Evolutionary conservation across 2,888 invertebrate genomes (phyloP).

Genomic region (Saturnia japonica): DNA sequence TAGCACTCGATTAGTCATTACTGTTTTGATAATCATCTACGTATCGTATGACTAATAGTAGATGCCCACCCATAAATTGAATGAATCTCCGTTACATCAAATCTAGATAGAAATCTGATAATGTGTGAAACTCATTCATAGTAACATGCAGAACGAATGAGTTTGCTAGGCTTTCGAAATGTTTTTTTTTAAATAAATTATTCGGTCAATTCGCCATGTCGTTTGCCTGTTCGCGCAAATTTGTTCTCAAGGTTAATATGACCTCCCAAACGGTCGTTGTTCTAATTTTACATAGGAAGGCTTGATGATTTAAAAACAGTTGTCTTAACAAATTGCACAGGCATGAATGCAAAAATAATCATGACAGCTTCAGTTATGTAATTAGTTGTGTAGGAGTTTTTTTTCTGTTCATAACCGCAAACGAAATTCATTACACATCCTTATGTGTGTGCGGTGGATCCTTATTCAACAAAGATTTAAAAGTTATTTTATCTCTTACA

Average conservation of each 20-base stretch:
- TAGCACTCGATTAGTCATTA: conserved; percentile 52
- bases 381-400: conserved; percentile 32
- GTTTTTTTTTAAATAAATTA: conserved; percentile 3
- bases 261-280: conserved; percentile 46
- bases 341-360: conserved; percentile 38
- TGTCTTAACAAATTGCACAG: conserved; percentile 30
- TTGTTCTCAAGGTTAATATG: conserved; percentile 42
- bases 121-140: conserved; percentile 16
- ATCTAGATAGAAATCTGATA: background rate
- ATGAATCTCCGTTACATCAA: conserved; percentile 10
- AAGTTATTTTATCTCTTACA: background rate
- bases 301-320: conserved; percentile 41
- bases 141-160: conserved; percentile 18
- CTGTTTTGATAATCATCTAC: conserved; percentile 27
- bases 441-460: no score
- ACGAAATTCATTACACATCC: no score
- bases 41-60: conserved; percentile 5
- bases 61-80: background rate
- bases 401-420: background rate
- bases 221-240: conserved; percentile 39
- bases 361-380: conserved; percentile 35
- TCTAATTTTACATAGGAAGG: conserved; percentile 45
- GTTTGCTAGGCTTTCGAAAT: conserved; percentile 15
- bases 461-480: background rate
- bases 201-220: conserved; percentile 25